phyloP scores from a whole-genome alignment of 2,888 invertebrate genomes.

The Hypselothyrea guttata region DNA sequence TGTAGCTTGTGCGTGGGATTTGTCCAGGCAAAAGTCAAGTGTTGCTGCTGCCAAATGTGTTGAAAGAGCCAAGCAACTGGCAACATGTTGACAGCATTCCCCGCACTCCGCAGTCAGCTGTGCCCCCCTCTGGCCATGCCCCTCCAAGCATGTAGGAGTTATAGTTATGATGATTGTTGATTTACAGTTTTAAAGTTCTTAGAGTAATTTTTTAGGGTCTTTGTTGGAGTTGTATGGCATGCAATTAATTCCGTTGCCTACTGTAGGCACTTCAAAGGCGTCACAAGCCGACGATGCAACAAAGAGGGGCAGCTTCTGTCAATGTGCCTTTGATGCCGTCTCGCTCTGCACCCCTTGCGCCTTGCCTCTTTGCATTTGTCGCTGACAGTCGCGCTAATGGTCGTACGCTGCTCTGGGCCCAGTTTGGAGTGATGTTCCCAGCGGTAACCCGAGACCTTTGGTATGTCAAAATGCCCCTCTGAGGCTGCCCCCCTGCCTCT shows the following conservation, averaged over 20 bases:
- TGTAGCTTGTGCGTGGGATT: slow-evolving; percentile 35
- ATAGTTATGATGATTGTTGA: slow-evolving; percentile 77
- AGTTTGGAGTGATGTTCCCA: slow-evolving; percentile 55
- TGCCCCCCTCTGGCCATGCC: slow-evolving; percentile 20
- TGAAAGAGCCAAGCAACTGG: slow-evolving; percentile 41
- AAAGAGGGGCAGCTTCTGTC: slow-evolving; percentile 29
- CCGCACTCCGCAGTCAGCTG: not conserved
- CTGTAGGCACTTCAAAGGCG: slow-evolving; percentile 60
- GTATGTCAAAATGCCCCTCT: slow-evolving; percentile 53
- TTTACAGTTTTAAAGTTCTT: slow-evolving; percentile 61
- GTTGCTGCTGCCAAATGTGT: slow-evolving; percentile 36
- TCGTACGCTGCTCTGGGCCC: slow-evolving; percentile 13
- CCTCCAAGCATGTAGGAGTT: slow-evolving; percentile 32
- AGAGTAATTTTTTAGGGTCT: slow-evolving; percentile 19
- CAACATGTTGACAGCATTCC: slow-evolving; percentile 59
- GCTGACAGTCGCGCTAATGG: slow-evolving; percentile 64
- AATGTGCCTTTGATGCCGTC: slow-evolving; percentile 68
- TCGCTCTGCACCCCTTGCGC: not conserved
- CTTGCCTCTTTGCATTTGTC: slow-evolving; percentile 33
- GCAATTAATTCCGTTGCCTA: slow-evolving; percentile 68
- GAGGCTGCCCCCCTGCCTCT: slow-evolving; percentile 10
- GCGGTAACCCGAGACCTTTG: slow-evolving; percentile 65
- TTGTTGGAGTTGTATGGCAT: slow-evolving; percentile 62
- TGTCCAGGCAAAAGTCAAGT: slow-evolving; percentile 62
- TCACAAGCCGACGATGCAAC: slow-evolving; percentile 43